phyloP scores from a whole-genome alignment of 2,113 vertebrate species.

The Rhizomys pruinosus region DNA sequence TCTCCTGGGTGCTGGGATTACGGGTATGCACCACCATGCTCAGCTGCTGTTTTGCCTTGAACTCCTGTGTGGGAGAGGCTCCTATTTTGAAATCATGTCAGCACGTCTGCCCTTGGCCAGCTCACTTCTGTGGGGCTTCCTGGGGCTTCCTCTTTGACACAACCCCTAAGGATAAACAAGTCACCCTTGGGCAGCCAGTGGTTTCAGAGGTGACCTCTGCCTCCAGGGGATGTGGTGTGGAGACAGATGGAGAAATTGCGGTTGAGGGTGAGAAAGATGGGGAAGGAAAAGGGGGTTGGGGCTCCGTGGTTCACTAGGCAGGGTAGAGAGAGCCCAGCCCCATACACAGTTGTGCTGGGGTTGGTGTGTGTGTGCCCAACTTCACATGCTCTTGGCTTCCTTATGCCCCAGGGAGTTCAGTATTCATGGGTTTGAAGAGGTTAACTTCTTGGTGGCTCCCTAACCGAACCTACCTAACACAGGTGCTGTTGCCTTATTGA shows the following conservation, averaged over 20 bases:
- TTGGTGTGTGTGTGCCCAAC: neutral
- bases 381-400: neutral
- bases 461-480: neutral
- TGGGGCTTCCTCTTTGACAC: too few species aligned
- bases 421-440: neutral
- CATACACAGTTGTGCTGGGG: too few species aligned
- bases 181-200: neutral
- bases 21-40: neutral
- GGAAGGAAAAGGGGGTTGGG: too few species aligned
- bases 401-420: neutral
- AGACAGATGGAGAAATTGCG: neutral
- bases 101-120: neutral
- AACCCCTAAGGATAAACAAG: neutral
- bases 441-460: neutral
- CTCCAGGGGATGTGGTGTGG: neutral
- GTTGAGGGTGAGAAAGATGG: neutral
- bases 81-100: neutral
- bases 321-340: too few species aligned
- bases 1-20: neutral
- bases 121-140: neutral
- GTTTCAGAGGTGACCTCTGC: neutral
- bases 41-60: neutral
- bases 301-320: too few species aligned
- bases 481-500: conserved; percentile 14
- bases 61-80: neutral